Conservation (phyloP, 2,888 invertebrate species). For the Leptopterna dolabrata region DNA sequence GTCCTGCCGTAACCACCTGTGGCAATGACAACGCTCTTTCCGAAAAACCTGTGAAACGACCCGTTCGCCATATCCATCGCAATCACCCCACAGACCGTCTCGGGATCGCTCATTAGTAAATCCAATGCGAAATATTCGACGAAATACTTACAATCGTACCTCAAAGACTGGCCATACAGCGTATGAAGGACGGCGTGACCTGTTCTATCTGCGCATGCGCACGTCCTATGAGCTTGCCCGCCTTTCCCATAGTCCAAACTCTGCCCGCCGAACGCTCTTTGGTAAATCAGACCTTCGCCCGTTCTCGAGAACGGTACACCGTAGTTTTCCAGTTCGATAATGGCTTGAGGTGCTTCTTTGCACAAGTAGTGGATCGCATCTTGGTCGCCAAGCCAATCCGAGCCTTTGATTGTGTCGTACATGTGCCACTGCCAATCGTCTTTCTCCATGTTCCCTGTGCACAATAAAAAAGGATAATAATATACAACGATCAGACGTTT, state of each 20-base stretch:
- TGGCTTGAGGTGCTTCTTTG: slow-evolving; percentile 87
- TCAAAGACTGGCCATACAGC: slow-evolving; percentile 92
- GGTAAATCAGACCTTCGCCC: slow-evolving; percentile 97
- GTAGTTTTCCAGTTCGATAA: slow-evolving; percentile 87
- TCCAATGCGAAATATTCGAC: slow-evolving; percentile 98
- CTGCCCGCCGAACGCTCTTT: slow-evolving; percentile 98
- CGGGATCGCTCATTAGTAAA: slow-evolving; percentile 89
- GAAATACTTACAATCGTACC: slow-evolving; percentile 97
- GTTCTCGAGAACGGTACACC: slow-evolving; percentile 96
- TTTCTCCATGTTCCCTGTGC: slow-evolving; percentile 79
- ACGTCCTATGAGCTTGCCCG: slow-evolving; percentile 96
- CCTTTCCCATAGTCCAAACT: slow-evolving; percentile 97
- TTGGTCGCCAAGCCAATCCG: slow-evolving; percentile 98
- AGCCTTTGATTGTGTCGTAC: slow-evolving; percentile 98
- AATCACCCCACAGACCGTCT: slow-evolving; percentile 91
- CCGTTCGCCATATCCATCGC: slow-evolving; percentile 97
- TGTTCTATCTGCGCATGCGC: slow-evolving; percentile 98
- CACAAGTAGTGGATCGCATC: slow-evolving; percentile 99
- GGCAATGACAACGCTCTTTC: slow-evolving; percentile 78
- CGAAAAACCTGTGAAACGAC: slow-evolving; percentile 87
- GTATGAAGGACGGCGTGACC: slow-evolving; percentile 98
- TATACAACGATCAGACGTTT: no score
- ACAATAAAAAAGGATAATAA: no score
- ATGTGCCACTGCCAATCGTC: slow-evolving; percentile 98
- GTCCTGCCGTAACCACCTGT: slow-evolving; percentile 92